Conservation (phyloP, 2,113 vertebrate genomes). For the Carlito syrichta region DNA sequence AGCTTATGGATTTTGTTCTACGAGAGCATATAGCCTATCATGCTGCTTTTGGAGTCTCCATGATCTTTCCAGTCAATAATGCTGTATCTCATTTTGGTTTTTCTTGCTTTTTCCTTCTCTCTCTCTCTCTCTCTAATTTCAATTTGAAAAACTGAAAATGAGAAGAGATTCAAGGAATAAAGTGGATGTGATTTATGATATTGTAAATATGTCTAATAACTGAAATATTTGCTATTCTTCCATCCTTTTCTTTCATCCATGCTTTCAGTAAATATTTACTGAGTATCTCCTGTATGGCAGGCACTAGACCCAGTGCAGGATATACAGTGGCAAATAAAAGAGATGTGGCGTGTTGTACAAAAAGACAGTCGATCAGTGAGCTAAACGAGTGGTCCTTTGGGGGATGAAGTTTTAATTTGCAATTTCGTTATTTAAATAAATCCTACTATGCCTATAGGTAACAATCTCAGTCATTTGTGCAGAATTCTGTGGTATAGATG, state of each 20-base stretch:
- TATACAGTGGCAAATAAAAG: background rate
- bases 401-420: background rate
- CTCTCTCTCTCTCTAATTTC: background rate
- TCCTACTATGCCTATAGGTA: background rate
- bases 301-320: rapidly evolving
- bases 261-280: background rate
- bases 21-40: rapidly evolving
- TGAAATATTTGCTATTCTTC: too few relatives aligned
- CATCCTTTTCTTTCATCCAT: background rate
- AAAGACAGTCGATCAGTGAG: background rate
- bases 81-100: background rate
- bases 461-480: too few relatives aligned
- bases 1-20: background rate
- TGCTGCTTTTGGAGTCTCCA: rapidly evolving
- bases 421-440: background rate
- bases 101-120: background rate
- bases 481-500: background rate
- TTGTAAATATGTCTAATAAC: background rate
- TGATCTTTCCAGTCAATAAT: rapidly evolving
- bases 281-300: background rate
- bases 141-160: background rate
- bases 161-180: background rate
- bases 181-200: background rate
- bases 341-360: background rate
- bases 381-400: background rate